Evolutionary conservation across 30 jellyfish, hydroid and myxozoan species (phyloP), one percentile per base, ranked within the genome.

Genomic region (Rhopilema esculentum): DNA sequence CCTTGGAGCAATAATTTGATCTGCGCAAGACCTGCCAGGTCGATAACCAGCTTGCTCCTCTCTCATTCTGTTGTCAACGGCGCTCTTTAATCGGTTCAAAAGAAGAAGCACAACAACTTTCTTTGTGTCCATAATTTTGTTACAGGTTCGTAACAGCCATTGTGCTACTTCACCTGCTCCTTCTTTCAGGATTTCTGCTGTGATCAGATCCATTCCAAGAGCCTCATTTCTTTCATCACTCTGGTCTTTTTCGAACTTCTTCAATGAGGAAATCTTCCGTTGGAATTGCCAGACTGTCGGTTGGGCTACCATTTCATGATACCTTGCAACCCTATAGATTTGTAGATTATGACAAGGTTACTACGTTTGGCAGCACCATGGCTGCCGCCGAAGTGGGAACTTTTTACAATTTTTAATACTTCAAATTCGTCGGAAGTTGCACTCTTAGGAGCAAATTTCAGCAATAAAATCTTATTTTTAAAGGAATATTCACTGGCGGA

Each of bases 101-200:
- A 40, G 57, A 40, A 40, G 6, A 6, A 40, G 57, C 57, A 40
- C 9, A 40, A 40, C 6, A 12, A 12, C 57, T 40, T 40, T 40
- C 51, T 71, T 26, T 30, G 65, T 25, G 25, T 26, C 65, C 82
- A 71, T 24, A 9, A 71, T 12, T 71, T 9, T 71, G 18, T 12
- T 24, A 17, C 82, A 71, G 0, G 9, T 71, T 30, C 27, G 0
- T 4, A 0, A 71, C 20, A 40, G 57, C 57, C 57, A 40, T 40
- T 40, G 57, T 40, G 57, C 57, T 6, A 71, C 29, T 9, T 30
- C 65, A 62, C 28, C 27, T 71, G 22, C 82, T 20, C 82, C 82
- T 26, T 71, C 65, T 29, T 71, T 71, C 2, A 71, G 64, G 65
- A 71, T 71, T 33, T 71, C 82, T 7, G 65, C 82, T 71, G 82